Conservation (phyloP, 2,888 invertebrate species). For the Cheilosia soror region DNA sequence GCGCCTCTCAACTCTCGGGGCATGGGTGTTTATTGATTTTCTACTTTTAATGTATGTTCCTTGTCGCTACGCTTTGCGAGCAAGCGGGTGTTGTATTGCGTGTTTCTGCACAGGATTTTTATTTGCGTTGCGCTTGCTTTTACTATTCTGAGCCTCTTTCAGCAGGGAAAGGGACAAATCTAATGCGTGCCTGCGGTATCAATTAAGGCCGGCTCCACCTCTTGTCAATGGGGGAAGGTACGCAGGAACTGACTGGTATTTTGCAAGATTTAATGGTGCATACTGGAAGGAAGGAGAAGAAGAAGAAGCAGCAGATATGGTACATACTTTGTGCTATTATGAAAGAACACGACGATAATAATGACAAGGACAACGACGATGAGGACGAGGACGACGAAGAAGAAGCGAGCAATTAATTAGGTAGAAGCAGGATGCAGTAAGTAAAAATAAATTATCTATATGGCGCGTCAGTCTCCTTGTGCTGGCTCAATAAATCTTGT, state of each 20-base stretch:
- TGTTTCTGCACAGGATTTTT: slow-evolving; percentile 1
- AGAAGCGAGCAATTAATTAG: slow-evolving; percentile 57
- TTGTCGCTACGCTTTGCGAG: slow-evolving; percentile 11
- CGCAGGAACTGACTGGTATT: slow-evolving; percentile 59
- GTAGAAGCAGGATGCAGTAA: slow-evolving; percentile 37
- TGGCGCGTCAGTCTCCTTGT: slow-evolving; percentile 10
- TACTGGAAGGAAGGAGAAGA: slow-evolving; percentile 19
- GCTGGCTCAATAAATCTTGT: slow-evolving; percentile 44
- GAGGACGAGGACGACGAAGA: too few species aligned
- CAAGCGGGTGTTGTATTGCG: slow-evolving; percentile 33
- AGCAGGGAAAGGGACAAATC: background rate
- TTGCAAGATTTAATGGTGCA: slow-evolving; percentile 61
- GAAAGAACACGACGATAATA: slow-evolving; percentile 7
- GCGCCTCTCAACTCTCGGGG: background rate
- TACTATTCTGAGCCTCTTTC: background rate
- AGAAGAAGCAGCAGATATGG: slow-evolving; percentile 27
- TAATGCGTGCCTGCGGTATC: slow-evolving; percentile 69
- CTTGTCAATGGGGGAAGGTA: background rate
- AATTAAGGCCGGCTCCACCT: slow-evolving; percentile 50
- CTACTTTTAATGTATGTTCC: slow-evolving; percentile 29
- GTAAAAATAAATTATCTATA: slow-evolving; percentile 61
- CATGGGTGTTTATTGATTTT: slow-evolving; percentile 41
- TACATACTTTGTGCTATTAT: slow-evolving; percentile 22
- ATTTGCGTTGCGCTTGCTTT: slow-evolving; percentile 5
- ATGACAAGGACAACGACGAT: slow-evolving; percentile 1